These are phyloP conservation scores for Fregata magnificens DNA, from an alignment of 2,113 vertebrate species.

Conservation along the genomic window DNA sequence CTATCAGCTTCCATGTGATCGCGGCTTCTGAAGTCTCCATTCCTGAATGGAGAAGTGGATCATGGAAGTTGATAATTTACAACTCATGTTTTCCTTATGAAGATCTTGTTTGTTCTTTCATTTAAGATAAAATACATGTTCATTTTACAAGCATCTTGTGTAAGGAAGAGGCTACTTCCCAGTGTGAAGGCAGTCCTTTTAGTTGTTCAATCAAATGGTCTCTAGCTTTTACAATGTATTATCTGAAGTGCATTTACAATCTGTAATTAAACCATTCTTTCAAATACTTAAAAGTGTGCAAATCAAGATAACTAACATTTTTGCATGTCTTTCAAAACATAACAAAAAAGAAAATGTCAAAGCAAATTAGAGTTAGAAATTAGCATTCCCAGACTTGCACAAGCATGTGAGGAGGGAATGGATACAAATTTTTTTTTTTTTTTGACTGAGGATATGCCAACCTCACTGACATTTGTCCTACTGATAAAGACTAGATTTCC, in stretches of 20 bases:
- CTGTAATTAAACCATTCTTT: not conserved
- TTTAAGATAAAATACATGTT: not conserved
- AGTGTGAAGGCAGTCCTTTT: not conserved
- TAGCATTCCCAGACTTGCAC: not conserved
- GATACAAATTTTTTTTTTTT: accelerated
- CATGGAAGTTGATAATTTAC: not conserved
- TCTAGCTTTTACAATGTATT: not conserved
- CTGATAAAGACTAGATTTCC: not conserved
- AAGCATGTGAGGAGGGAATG: not conserved
- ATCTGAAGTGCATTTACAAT: not conserved
- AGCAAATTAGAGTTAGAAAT: not conserved
- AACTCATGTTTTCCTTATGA: not conserved
- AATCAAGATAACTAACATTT: not conserved
- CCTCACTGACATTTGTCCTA: not conserved
- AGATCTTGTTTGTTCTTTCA: not conserved
- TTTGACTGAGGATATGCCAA: not conserved
- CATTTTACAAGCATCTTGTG: not conserved
- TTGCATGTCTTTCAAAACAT: not conserved
- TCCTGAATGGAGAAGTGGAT: not conserved
- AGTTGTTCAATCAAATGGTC: not conserved
- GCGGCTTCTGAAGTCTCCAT: not conserved
- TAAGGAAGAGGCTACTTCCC: not conserved
- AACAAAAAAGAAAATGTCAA: not conserved
- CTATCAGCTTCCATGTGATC: not conserved
- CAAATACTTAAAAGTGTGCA: not conserved